These are phyloP conservation scores for Molorchus minor DNA, from an alignment of 2,888 invertebrate genomes.

Conservation along the genomic window DNA sequence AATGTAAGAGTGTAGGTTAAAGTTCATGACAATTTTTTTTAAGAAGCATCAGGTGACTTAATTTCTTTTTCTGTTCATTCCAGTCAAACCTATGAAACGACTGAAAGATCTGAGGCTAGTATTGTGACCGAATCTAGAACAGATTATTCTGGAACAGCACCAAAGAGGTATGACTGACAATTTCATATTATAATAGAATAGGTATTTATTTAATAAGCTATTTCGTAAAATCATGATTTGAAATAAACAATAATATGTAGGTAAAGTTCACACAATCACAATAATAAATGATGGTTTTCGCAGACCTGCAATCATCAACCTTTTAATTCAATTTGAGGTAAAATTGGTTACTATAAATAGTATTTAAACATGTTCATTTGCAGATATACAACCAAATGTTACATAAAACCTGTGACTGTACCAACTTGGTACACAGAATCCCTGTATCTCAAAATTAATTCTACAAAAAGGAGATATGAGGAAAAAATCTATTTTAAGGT, in stretches of 20 bases:
- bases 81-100: conserved; percentile 31
- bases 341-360: too few relatives aligned
- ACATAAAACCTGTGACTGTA: conserved; percentile 52
- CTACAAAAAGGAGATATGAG: conserved; percentile 42
- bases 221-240: too few relatives aligned
- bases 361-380: too few relatives aligned
- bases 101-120: conserved; percentile 30
- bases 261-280: too few relatives aligned
- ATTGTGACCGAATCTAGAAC: conserved; percentile 42
- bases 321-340: too few relatives aligned
- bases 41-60: not conserved
- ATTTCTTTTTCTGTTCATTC: conserved; percentile 25
- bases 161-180: conserved; percentile 55
- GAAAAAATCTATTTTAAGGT: conserved; percentile 50
- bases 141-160: conserved; percentile 44
- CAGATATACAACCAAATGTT: conserved; percentile 57
- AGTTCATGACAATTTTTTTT: not conserved
- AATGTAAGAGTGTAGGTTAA: conserved; percentile 48
- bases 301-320: too few relatives aligned
- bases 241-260: too few relatives aligned
- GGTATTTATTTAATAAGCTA: too few relatives aligned
- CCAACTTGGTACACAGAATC: conserved; percentile 60
- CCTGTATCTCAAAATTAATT: conserved; percentile 46
- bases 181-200: too few relatives aligned
- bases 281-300: too few relatives aligned